Evolutionary conservation across 2,888 invertebrate genomes (phyloP).

Genomic region (Lomographa bimaculata): DNA sequence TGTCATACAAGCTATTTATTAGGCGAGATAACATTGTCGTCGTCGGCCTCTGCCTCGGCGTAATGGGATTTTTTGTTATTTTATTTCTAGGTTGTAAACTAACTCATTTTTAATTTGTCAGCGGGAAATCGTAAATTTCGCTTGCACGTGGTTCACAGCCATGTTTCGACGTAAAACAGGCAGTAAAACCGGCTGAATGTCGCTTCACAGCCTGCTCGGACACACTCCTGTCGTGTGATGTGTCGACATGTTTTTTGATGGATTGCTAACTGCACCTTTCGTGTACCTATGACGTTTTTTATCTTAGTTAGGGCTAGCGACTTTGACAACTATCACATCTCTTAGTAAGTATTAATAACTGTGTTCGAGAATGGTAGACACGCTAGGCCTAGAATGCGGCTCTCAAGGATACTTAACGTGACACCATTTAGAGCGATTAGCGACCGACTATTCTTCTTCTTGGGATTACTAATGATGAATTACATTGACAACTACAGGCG

Average conservation of each 20-base stretch:
- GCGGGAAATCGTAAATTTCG: conserved; percentile 67
- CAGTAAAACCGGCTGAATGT: conserved; percentile 59
- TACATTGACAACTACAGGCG: no score
- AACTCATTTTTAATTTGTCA: conserved; percentile 81
- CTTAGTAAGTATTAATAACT: no score
- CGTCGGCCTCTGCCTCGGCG: conserved; percentile 53
- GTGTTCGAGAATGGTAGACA: no score
- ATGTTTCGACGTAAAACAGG: conserved; percentile 58
- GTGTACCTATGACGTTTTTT: no score
- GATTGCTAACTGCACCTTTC: conserved; percentile 43
- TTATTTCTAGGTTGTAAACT: conserved; percentile 73
- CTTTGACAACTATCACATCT: no score
- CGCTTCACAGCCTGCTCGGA: conserved; percentile 50
- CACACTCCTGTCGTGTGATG: conserved; percentile 40
- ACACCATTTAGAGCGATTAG: no score
- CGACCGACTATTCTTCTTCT: no score
- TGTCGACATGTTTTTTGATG: conserved; percentile 47
- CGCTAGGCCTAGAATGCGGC: no score
- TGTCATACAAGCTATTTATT: conserved; percentile 77
- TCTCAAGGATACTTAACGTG: no score
- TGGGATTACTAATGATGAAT: no score
- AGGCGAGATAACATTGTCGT: conserved; percentile 75
- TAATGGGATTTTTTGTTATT: conserved; percentile 76
- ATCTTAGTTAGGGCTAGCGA: no score
- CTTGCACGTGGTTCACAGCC: conserved; percentile 54